Conservation (phyloP, 2,797 vertebrate genomes). For the Pangasius larnaudii region DNA sequence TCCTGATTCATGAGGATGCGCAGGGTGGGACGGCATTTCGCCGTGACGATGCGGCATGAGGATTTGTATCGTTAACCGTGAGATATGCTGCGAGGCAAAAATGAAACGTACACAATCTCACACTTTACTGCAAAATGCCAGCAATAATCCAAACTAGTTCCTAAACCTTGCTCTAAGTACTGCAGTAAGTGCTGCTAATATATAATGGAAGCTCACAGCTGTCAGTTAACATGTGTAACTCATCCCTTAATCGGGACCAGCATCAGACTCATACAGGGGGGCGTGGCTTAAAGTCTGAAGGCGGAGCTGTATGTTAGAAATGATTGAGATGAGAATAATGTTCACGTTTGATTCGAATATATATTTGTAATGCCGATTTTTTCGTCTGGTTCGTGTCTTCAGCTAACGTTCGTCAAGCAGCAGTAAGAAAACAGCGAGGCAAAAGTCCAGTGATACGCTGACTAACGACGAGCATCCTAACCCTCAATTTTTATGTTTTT, state of each 20-base stretch:
- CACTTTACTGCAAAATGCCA: neutral
- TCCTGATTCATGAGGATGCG: constrained; percentile 27
- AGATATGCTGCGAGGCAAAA: neutral
- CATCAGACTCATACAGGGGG: neutral
- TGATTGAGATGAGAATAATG: neutral
- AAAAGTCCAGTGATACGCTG: neutral
- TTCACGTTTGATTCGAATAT: neutral
- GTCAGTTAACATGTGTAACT: neutral
- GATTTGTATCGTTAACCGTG: constrained; percentile 11
- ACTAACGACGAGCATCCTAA: neutral
- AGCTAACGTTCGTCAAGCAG: no score
- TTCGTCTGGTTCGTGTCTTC: neutral
- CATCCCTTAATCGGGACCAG: neutral
- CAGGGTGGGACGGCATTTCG: neutral
- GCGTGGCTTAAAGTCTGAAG: neutral
- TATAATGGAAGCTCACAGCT: neutral
- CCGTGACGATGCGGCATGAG: neutral
- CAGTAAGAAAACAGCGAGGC: neutral
- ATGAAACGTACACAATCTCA: neutral
- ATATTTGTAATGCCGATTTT: neutral
- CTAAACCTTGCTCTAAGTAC: neutral
- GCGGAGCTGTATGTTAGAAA: neutral
- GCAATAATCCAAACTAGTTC: neutral
- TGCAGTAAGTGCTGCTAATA: no score
- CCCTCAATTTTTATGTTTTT: neutral